Conservation (phyloP, 2,113 vertebrate species). For the Climacteris rufus region DNA sequence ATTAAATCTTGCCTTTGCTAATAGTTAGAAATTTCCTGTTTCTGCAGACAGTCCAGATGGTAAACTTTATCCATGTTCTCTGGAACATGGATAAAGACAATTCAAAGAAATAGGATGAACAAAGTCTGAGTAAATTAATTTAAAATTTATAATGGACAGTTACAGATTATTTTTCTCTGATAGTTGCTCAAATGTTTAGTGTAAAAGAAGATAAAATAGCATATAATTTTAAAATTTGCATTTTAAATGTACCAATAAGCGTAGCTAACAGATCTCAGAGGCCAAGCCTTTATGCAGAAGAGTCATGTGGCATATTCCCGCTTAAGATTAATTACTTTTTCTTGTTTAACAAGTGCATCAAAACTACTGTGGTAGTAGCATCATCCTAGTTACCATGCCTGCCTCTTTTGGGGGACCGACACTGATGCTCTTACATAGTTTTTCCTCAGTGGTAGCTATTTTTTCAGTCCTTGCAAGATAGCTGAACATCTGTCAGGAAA, state of each 20-base stretch:
- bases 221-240: neutral
- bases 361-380: neutral
- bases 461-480: neutral
- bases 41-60: neutral
- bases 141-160: neutral
- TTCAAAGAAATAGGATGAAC: neutral
- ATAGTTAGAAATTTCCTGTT: neutral
- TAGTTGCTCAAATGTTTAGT: neutral
- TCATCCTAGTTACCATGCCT: neutral
- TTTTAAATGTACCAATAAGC: neutral
- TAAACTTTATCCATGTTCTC: neutral
- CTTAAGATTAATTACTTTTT: neutral
- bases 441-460: neutral
- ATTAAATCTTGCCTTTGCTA: neutral
- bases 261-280: neutral
- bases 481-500: neutral
- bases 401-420: accelerated
- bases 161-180: neutral
- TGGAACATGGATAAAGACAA: neutral
- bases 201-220: neutral
- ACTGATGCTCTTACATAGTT: neutral
- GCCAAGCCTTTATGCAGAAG: neutral
- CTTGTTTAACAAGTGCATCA: neutral
- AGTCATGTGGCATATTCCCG: neutral
- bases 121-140: neutral